Evolutionary conservation across 2,113 vertebrate genomes (phyloP).

Genomic region (Psittacula cyanocephala): DNA sequence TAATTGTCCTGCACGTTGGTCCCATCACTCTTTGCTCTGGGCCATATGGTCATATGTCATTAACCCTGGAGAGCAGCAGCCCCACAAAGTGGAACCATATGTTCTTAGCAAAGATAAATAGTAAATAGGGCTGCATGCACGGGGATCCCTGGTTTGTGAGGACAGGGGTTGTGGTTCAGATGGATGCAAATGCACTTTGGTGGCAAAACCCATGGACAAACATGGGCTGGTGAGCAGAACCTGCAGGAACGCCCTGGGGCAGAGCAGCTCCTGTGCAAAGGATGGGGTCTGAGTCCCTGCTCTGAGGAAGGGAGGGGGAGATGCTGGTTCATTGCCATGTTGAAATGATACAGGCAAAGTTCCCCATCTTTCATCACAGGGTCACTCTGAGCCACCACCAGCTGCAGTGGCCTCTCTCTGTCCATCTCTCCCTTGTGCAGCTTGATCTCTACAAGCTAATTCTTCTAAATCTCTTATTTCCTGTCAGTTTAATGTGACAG

Average conservation of each 20-base stretch:
- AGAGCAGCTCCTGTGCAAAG: background rate
- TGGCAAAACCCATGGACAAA: background rate
- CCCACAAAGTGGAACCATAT: conserved; percentile 77
- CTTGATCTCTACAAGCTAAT: background rate
- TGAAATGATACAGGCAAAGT: conserved; percentile 22
- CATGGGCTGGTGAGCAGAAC: background rate
- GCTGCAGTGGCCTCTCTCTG: conserved; percentile 25
- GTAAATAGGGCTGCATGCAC: background rate
- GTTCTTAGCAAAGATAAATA: conserved; percentile 61
- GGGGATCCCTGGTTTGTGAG: background rate
- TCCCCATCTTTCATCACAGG: conserved; percentile 50
- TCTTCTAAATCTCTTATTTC: background rate
- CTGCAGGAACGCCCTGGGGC: fast-evolving
- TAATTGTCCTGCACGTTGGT: conserved; percentile 54
- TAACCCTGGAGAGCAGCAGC: conserved; percentile 65
- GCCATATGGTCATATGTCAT: conserved; percentile 74
- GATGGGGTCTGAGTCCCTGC: background rate
- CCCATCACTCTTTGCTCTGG: conserved; percentile 73
- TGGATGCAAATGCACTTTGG: background rate
- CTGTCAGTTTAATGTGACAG: background rate
- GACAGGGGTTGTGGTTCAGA: background rate
- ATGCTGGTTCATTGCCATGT: conserved; percentile 1
- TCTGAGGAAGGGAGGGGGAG: background rate
- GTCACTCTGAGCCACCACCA: conserved; percentile 35
- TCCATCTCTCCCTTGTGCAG: background rate